Evolutionary conservation across 1,140 invertebrate genomes (phyloP).

Genomic region (Lasioglossum baleicum): DNA sequence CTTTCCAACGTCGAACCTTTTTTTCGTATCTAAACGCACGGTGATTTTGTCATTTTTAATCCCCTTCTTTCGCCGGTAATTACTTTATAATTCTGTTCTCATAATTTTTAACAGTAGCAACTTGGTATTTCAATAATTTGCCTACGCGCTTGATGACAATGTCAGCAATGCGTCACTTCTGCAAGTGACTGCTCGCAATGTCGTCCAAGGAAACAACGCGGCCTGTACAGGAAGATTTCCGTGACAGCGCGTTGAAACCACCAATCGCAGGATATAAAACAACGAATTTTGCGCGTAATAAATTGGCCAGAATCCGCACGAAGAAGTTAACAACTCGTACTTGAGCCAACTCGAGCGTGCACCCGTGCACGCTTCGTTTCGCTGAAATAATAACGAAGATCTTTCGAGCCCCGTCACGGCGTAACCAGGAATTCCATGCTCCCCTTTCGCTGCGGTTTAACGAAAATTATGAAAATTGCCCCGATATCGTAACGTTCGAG

Average conservation of each 20-base stretch:
- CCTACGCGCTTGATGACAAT: too few relatives aligned
- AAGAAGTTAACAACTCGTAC: slow-evolving; percentile 47
- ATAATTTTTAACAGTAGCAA: too few relatives aligned
- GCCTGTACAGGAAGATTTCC: not conserved
- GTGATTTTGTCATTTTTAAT: not conserved
- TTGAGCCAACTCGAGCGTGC: slow-evolving; percentile 48
- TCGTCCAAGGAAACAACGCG: too few relatives aligned
- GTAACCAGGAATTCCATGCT: slow-evolving; percentile 42
- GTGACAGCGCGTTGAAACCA: not conserved
- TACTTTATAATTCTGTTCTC: too few relatives aligned
- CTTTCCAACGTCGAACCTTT: not conserved
- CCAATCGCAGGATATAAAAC: not conserved
- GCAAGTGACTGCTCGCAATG: too few relatives aligned
- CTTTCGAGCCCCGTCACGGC: slow-evolving; percentile 32
- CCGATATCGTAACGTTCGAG: not conserved
- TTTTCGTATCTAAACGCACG: not conserved
- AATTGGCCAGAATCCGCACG: slow-evolving; percentile 37
- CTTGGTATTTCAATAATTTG: too few relatives aligned
- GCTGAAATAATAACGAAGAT: slow-evolving; percentile 55
- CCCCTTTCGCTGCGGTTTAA: slow-evolving; percentile 39
- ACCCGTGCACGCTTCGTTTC: slow-evolving; percentile 47
- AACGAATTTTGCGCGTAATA: slow-evolving; percentile 28
- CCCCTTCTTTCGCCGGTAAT: too few relatives aligned
- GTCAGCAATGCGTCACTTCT: too few relatives aligned
- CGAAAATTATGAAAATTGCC: slow-evolving; percentile 44